Base-by-base conservation (phyloP, 2,113 vertebrate genomes). In the Cavia porcellus region DNA sequence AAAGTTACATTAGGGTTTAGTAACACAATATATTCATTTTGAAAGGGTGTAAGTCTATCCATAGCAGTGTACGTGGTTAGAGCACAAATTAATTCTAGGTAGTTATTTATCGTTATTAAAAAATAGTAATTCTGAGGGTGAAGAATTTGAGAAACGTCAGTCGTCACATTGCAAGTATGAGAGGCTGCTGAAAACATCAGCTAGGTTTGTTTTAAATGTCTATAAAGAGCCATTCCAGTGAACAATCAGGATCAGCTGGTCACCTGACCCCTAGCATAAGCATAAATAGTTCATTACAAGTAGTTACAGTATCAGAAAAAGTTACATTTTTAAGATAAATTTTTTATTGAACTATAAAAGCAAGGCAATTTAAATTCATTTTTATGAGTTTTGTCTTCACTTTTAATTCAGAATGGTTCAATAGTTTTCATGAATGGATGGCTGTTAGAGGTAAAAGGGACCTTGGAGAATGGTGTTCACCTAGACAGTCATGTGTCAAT, bases 91-190 rank as follows among this genome's bases (percentile, higher is more conserved):
- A 90, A 89, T 8, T 38, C 10, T 5, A 79, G 45, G 59, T n/a
- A 77, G 1, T 84, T 50, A 90, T 80, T 62, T 28, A 74, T 25
- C 5, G 86, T 92, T 80, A 87, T 62, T 15, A n/a, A 79, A 25
- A 89, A 82, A 95, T 12, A 92, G 32, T 19, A 96, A 95, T 81
- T 72, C 5, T 84, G 64, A 90, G 30, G 81, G 50, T 9, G 68
- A 90, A 83, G 5, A 91, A 88, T n/a, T 94, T 90, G 84, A 80
- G 92, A 89, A 86, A 96, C 50, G 19, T 74, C 47, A 88, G 50
- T 12, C 22, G 55, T 66, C 80, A 61, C 66, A 83, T 28, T 45
- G 19, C 91, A 92, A 84, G 32, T 38, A 86, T 3, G 38, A 86
- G 52, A 81, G 3, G 7, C 19, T 75, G 64, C 12, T 85, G 86